phyloP scores from a whole-genome alignment of 2,113 vertebrate genomes.

The Nyctibius bracteatus region DNA sequence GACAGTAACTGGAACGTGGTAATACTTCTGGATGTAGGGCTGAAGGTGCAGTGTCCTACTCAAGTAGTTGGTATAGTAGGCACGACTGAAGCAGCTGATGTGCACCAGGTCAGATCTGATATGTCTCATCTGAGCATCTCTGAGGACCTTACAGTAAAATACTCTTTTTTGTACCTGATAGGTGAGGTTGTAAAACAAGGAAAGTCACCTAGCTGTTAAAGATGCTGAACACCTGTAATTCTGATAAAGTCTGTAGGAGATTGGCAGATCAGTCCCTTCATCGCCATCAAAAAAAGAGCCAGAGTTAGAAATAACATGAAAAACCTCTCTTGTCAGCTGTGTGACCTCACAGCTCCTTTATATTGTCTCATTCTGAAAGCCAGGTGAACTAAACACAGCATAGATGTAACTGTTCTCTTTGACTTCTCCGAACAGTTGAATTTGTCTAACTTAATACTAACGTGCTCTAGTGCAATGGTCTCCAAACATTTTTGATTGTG shows the following conservation, averaged over 20 bases:
- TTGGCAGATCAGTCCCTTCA: not conserved
- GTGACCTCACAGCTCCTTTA: not conserved
- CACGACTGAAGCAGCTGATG: not conserved
- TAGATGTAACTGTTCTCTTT: not conserved
- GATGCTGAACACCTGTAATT: not conserved
- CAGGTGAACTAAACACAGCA: not conserved
- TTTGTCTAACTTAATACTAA: not conserved
- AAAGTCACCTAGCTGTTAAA: not conserved
- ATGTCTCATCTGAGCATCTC: not conserved
- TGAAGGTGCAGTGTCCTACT: not conserved
- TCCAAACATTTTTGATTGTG: not conserved
- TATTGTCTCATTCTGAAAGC: not conserved
- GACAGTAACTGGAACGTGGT: not conserved
- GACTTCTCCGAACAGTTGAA: not conserved
- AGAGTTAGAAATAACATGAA: not conserved
- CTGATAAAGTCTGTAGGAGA: not conserved
- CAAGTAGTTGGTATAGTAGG: fast-evolving
- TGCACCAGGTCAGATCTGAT: not conserved
- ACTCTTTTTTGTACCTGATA: not conserved
- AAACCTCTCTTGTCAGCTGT: not conserved
- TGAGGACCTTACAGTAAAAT: not conserved
- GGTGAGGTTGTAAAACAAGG: not conserved
- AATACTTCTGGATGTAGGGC: not conserved
- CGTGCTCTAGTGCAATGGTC: not conserved
- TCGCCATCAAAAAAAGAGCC: not conserved